Percentiles rank a stretch among this genome's conserved stretches.
Conservation (phyloP, 1,140 invertebrate genomes). For the Hesperophylax magnus region DNA sequence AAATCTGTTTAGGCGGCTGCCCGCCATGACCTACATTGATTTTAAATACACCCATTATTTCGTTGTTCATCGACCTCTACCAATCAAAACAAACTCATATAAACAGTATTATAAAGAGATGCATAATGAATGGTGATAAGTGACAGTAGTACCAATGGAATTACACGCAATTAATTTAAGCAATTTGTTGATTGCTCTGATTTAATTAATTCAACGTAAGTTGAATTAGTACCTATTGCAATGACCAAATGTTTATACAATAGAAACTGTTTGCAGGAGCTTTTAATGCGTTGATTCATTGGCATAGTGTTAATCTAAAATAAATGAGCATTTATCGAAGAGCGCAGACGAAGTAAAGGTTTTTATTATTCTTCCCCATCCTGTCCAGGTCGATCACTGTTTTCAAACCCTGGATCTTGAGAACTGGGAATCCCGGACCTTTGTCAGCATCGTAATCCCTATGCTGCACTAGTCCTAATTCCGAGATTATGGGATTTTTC, state of each 20-base stretch:
- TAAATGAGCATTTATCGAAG: too few species aligned
- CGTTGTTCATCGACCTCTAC: constrained; percentile 21
- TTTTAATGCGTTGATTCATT: too few species aligned
- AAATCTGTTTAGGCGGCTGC: constrained; percentile 20
- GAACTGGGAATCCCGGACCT: too few species aligned
- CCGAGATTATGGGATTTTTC: too few species aligned
- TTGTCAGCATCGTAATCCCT: too few species aligned
- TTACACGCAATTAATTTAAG: background rate
- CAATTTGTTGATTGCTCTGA: background rate
- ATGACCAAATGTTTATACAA: background rate
- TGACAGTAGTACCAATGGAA: too few species aligned
- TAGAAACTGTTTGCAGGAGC: background rate
- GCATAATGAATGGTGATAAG: background rate
- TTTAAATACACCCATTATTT: constrained; percentile 18
- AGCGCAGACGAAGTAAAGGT: too few species aligned
- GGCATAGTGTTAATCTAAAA: too few species aligned
- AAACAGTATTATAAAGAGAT: background rate
- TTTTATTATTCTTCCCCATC: too few species aligned
- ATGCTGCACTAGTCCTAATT: too few species aligned
- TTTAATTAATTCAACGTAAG: background rate
- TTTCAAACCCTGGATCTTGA: too few species aligned
- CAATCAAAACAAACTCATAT: constrained; percentile 2
- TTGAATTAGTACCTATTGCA: background rate
- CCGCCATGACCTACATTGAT: constrained; percentile 10
- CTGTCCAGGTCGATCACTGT: too few species aligned